Base-by-base conservation (phyloP, 2,797 vertebrate genomes). In the Pangasius macronema region DNA sequence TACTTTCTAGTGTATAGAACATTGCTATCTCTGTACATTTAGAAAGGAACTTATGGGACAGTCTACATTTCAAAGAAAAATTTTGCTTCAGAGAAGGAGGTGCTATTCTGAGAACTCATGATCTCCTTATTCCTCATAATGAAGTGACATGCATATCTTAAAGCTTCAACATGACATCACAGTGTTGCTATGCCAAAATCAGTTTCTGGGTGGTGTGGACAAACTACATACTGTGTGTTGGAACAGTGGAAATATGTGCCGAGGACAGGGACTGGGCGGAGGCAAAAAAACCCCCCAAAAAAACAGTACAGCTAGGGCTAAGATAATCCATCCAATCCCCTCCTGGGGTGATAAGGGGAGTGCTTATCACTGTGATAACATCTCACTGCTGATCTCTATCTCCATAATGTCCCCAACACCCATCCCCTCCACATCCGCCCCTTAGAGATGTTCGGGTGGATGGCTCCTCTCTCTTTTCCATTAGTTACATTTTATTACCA, bases 321-420 rank as follows among this genome's bases (percentile, higher is more conserved):
- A 83, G 80, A 82, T 89, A 88, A 89, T 91, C 89, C 88, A 84
- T 65, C 82, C 88, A 82, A 86, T 79, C 89, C 87, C 91, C 87
- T 85, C 89, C 89, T 82, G 89, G 90, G 91, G 83, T 90, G 90
- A 92, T 92, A 91, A 92, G 85, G 72, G 84, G 63, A 61, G 76
- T n/a, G 82, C 84, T 91, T 90, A 91, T 89, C 72, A 83, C 8
- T 73, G 24, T 73, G 67, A 72, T 89, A 82, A 90, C 39, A 39
- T 87, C 67, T 85, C 77, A 46, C 63, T 65, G 57, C 88, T 91
- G 90, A 89, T 91, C 86, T 82, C 72, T 88, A 91, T 91, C 90
- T 89, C 73, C n/a, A 36, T 86, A 88, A 88, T 86, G 51, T 83
- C 30, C 55, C 87, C 81, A 79, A 79, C 81, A 82, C 84, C 68